Percentiles rank a stretch among this genome's conserved stretches.
phyloP scores from a whole-genome alignment of 30 jellyfish, hydroid and myxozoan species.

The Catostylus mosaicus region DNA sequence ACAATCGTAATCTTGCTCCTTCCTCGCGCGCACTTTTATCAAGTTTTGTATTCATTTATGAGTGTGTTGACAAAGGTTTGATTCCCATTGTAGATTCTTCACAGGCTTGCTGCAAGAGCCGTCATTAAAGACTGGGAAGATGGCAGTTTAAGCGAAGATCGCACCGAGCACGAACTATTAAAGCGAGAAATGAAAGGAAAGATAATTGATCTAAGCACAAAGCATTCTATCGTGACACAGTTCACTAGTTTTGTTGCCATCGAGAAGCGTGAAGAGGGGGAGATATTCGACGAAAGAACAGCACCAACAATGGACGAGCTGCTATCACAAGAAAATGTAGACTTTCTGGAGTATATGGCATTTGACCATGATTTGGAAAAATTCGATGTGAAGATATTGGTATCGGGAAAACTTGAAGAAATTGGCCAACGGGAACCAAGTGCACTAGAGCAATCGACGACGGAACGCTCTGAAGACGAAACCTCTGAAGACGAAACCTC shows the following conservation, averaged over 20 bases:
- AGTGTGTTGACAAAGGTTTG: no score
- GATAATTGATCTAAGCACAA: slow-evolving; percentile 71
- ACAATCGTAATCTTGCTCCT: no score
- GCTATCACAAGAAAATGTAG: slow-evolving; percentile 65
- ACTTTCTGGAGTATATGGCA: slow-evolving; percentile 77
- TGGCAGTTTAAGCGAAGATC: slow-evolving; percentile 82
- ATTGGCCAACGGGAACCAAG: no score
- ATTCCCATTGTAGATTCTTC: slow-evolving; percentile 53
- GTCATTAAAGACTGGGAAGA: slow-evolving; percentile 90
- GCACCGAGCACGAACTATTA: slow-evolving; percentile 78
- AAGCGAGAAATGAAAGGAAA: slow-evolving; percentile 81
- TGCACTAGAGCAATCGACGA: no score
- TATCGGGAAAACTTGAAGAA: no score
- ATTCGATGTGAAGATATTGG: no score
- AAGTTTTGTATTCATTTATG: no score
- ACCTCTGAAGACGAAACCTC: no score
- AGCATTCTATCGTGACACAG: slow-evolving; percentile 86
- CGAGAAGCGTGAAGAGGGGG: slow-evolving; percentile 82
- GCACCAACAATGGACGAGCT: slow-evolving; percentile 71
- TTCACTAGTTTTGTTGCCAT: slow-evolving; percentile 94
- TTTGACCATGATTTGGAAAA: slow-evolving; percentile 36
- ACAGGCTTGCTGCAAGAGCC: slow-evolving; percentile 93
- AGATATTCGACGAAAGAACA: slow-evolving; percentile 26
- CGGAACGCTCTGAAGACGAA: no score
- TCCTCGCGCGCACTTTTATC: no score